These are phyloP conservation scores for Pocillopora damicornis DNA, from an alignment of 64 coral and sea anemone genomes.

Conservation along the genomic window DNA sequence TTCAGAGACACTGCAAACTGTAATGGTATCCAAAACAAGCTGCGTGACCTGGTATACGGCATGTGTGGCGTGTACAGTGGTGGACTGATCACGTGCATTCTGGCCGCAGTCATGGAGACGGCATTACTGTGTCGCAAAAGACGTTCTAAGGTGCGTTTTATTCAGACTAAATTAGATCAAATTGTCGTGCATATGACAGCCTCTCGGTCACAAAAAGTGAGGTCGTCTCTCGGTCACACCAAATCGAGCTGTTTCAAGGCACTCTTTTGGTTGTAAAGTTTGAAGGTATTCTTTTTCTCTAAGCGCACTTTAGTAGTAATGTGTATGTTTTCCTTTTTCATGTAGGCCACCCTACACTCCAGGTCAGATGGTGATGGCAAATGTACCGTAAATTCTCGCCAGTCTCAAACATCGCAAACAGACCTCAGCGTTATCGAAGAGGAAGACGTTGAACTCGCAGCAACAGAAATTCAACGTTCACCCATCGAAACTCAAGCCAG, in stretches of 20 bases:
- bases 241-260: too few relatives aligned
- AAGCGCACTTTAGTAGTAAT: background rate
- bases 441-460: conserved; percentile 35
- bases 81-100: conserved; percentile 53
- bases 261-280: too few relatives aligned
- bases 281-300: background rate
- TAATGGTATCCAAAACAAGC: conserved; percentile 73
- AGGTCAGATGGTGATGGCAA: conserved; percentile 86
- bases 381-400: conserved; percentile 64
- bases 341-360: conserved; percentile 42
- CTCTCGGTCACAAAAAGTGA: too few relatives aligned
- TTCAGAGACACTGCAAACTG: conserved; percentile 78
- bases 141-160: conserved; percentile 60
- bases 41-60: conserved; percentile 71
- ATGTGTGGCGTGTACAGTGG: conserved; percentile 75
- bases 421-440: conserved; percentile 48
- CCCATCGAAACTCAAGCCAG: conserved; percentile 29
- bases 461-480: conserved; percentile 29
- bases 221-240: too few relatives aligned
- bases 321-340: background rate
- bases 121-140: conserved; percentile 50
- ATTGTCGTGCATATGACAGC: too few relatives aligned
- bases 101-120: conserved; percentile 57
- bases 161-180: background rate
- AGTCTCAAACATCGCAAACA: conserved; percentile 88